Evolutionary conservation across 2,113 vertebrate species (phyloP).

Genomic region (Conger conger): DNA sequence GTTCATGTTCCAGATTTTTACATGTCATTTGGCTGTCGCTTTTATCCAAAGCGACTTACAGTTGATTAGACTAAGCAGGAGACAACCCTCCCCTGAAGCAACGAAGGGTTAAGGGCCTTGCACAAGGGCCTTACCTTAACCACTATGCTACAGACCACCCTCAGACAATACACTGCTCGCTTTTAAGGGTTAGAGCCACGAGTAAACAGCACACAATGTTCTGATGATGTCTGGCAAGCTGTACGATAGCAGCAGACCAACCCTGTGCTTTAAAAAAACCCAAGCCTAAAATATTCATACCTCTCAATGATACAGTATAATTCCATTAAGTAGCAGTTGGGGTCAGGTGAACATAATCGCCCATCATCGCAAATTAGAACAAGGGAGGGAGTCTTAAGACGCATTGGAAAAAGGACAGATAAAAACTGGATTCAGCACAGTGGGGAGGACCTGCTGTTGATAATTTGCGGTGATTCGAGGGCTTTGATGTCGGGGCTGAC

Average conservation of each 20-base stretch:
- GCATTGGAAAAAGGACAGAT: not conserved
- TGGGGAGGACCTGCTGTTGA: conserved; percentile 15
- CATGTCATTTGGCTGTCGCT: too few relatives aligned
- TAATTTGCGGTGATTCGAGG: conserved; percentile 31
- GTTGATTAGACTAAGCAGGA: too few relatives aligned
- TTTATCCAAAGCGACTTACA: too few relatives aligned
- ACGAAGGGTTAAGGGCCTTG: too few relatives aligned
- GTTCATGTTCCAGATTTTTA: too few relatives aligned
- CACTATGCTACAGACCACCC: too few relatives aligned
- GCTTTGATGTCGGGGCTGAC: conserved; percentile 7
- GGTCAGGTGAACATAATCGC: conserved; percentile 38
- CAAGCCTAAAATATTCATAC: conserved; percentile 41
- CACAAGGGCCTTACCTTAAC: too few relatives aligned
- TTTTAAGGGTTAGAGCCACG: not conserved
- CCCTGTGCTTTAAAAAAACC: conserved; percentile 18
- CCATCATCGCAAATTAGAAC: conserved; percentile 30
- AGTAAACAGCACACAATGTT: not conserved
- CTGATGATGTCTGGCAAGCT: not conserved
- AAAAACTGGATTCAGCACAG: conserved; percentile 5
- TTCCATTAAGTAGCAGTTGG: conserved; percentile 29
- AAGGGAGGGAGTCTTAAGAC: not conserved
- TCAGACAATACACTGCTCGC: not conserved
- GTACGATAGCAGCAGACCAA: conserved; percentile 8
- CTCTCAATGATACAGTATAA: conserved; percentile 21
- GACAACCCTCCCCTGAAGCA: too few relatives aligned